Evolutionary conservation across 2,113 vertebrate species (phyloP), one percentile per base, ranked within the genome.

Genomic region (Grammomys surdaster): DNA sequence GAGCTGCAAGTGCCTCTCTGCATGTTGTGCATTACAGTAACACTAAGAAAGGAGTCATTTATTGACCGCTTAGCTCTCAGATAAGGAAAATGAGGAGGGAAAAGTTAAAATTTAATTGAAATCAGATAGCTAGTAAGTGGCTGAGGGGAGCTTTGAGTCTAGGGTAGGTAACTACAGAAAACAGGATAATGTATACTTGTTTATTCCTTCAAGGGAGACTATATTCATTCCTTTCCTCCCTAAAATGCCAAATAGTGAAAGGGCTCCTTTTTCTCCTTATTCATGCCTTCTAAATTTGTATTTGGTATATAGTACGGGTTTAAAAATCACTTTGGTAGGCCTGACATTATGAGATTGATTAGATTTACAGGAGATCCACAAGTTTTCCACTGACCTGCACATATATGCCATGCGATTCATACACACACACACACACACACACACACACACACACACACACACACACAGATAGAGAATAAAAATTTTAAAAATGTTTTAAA

Each of bases 281-380:
- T 95, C 36, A 76, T 58, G 46, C 14, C 77, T 89, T 81, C 92
- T 26, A 89, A 48, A 93, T 96, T 88, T 92, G 22, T 17, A 91
- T 33, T 93, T 93, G 31, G 10, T 40, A 26, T 95, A 58, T 54
- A 13, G 28, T 92, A 92, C 91, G 20, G 13, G 16, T 26, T 96
- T 54, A 86, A 81, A 91, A 93, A 93, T 86, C n/a, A n/a, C n/a
- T n/a, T n/a, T n/a, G n/a, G n/a, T 43, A 46, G 24, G 16, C 24
- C 81, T 43, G 82, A 46, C 58, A 65, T 82, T 26, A 60, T 65
- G 26, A 28, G 26, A 65, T 31, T 33, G 56, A 40, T 58, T 14
- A 7, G 31, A 69, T 22, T 67, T 10, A 86, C 63, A 69, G 43
- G 28, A 36, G 10, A 48, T 22, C 31, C 7, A 36, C 43, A 69